Percentiles rank a stretch among this genome's conserved stretches.
phyloP scores from a whole-genome alignment of 2,888 invertebrate genomes.

The Chrysina gloriosa region DNA sequence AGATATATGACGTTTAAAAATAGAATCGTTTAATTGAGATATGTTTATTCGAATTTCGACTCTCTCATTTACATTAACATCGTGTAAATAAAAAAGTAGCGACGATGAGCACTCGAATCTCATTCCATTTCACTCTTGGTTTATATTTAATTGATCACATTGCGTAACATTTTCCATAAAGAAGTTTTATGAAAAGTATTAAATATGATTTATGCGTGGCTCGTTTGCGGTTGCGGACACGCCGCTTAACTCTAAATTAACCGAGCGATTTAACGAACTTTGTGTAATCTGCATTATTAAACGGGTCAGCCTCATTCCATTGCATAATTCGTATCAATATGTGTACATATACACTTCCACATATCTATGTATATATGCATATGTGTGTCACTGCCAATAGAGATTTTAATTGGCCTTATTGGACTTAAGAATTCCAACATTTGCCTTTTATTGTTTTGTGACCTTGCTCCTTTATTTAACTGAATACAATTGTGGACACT shows the following conservation, averaged over 20 bases:
- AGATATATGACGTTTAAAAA: conserved; percentile 21
- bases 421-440: conserved; percentile 26
- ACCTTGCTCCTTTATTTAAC: conserved; percentile 19
- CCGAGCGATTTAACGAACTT: conserved; percentile 30
- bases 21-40: conserved; percentile 17
- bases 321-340: conserved; percentile 32
- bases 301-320: conserved; percentile 24
- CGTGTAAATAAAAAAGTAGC: conserved; percentile 10
- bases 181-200: conserved; percentile 29
- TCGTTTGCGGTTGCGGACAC: background rate
- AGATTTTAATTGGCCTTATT: conserved; percentile 34
- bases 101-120: conserved; percentile 15
- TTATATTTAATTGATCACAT: conserved; percentile 26
- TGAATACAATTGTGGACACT: conserved; percentile 6
- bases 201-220: conserved; percentile 29
- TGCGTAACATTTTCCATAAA: conserved; percentile 28
- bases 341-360: background rate
- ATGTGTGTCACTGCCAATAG: conserved; percentile 27
- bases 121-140: conserved; percentile 19
- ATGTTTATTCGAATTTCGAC: conserved; percentile 11
- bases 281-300: conserved; percentile 34
- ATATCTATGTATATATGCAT: background rate
- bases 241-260: conserved; percentile 29
- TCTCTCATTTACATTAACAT: conserved; percentile 7
- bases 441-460: conserved; percentile 17